These are phyloP conservation scores for Odontomachus brunneus DNA, from an alignment of 1,140 invertebrate genomes.

Conservation along the genomic window DNA sequence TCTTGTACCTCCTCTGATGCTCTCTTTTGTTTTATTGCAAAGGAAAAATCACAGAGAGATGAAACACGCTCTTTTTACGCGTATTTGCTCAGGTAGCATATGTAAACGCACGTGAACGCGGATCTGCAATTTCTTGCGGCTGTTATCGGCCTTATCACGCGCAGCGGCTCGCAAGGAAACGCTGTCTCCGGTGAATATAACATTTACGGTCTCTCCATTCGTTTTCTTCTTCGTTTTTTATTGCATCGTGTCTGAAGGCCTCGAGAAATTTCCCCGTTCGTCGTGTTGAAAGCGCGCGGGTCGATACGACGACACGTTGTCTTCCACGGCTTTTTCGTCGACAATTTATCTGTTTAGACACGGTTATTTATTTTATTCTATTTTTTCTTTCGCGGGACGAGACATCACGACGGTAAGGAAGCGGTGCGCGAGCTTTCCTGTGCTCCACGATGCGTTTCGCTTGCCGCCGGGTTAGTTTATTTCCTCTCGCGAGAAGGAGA, in stretches of 20 bases:
- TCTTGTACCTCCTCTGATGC: neutral
- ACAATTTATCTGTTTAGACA: slow-evolving; percentile 65
- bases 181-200: neutral
- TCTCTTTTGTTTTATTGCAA: neutral
- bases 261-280: neutral
- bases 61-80: neutral
- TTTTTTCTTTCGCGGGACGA: too few relatives aligned
- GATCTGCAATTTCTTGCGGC: neutral
- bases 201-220: neutral
- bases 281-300: neutral
- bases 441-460: neutral
- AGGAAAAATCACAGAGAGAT: neutral
- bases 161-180: neutral
- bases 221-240: neutral
- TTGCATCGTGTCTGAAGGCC: too few relatives aligned
- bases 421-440: neutral
- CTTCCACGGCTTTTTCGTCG: slow-evolving; percentile 23
- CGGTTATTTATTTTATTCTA: slow-evolving; percentile 54
- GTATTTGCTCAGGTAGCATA: neutral
- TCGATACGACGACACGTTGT: slow-evolving; percentile 32
- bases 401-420: slow-evolving; percentile 12
- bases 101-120: slow-evolving; percentile 10
- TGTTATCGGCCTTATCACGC: slow-evolving; percentile 6
- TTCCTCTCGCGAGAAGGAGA: slow-evolving; percentile 30
- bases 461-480: slow-evolving; percentile 54